Percentiles rank a stretch among this genome's conserved stretches.
These are phyloP conservation scores for Ennomos erosarius DNA, from an alignment of 2,888 invertebrate genomes.

Conservation along the genomic window DNA sequence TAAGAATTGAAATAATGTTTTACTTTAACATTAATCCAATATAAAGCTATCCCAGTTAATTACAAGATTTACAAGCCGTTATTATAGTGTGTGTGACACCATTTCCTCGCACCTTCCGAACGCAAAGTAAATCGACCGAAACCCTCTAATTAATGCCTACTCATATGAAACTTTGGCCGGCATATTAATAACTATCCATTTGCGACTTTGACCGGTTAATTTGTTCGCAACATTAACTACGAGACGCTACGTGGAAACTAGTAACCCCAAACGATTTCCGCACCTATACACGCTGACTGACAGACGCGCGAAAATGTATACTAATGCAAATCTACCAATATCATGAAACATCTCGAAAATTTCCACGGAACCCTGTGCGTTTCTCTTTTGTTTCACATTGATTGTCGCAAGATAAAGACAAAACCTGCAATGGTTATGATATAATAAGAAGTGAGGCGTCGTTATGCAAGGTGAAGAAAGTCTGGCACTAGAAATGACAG, in stretches of 20 bases:
- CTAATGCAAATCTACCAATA: conserved; percentile 35
- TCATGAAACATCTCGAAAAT: background rate
- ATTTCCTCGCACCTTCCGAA: conserved; percentile 19
- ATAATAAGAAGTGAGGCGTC: background rate
- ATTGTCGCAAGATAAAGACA: background rate
- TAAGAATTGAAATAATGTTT: too few relatives aligned
- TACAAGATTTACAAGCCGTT: too few relatives aligned
- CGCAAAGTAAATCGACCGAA: conserved; percentile 17
- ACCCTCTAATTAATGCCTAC: conserved; percentile 20
- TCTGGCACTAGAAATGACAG: conserved; percentile 40
- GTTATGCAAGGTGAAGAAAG: conserved; percentile 13
- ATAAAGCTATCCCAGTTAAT: too few relatives aligned
- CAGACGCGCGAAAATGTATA: conserved; percentile 36
- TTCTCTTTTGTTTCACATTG: background rate
- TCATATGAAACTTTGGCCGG: conserved; percentile 16
- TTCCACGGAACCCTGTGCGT: conserved; percentile 5
- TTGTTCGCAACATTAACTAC: conserved; percentile 33
- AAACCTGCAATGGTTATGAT: conserved; percentile 20
- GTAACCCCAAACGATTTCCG: conserved; percentile 37
- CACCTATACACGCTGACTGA: conserved; percentile 30
- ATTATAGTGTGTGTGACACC: background rate
- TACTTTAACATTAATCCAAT: too few relatives aligned
- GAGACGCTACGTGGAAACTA: conserved; percentile 38
- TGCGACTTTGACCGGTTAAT: conserved; percentile 30
- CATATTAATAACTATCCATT: conserved; percentile 26